These are phyloP conservation scores for Urocitellus parryii DNA, from an alignment of 2,113 vertebrate genomes.

Conservation along the genomic window DNA sequence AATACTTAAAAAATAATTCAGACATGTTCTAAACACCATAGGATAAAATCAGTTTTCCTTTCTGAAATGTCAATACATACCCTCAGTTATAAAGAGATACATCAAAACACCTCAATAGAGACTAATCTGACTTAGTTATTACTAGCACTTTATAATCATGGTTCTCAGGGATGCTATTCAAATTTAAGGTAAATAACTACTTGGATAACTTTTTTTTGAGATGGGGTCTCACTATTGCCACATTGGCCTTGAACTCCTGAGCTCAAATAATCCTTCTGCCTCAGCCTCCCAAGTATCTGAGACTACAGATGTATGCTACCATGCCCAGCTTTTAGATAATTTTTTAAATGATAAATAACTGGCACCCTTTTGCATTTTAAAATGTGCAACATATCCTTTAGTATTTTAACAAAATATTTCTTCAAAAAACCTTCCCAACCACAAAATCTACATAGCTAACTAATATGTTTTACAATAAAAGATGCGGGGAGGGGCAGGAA, in stretches of 20 bases:
- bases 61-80: not conserved
- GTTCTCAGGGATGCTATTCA: not conserved
- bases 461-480: not conserved
- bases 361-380: not conserved
- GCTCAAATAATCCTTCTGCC: not conserved
- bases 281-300: not conserved
- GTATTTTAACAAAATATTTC: not conserved
- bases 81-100: not conserved
- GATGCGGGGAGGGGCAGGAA: rapidly evolving
- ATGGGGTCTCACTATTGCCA: not conserved
- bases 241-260: not conserved
- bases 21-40: not conserved
- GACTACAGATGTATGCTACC: not conserved
- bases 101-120: slow-evolving; percentile 18
- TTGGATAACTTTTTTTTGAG: not conserved
- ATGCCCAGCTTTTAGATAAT: not conserved
- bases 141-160: not conserved
- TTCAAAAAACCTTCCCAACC: not conserved
- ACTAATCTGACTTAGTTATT: not conserved
- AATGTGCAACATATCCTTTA: not conserved
- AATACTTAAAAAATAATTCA: not conserved
- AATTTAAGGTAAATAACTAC: not conserved
- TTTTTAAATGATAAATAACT: not conserved
- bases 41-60: not conserved
- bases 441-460: not conserved